Conservation (phyloP, 2,888 invertebrate species). For the Allolobophora icterica region DNA sequence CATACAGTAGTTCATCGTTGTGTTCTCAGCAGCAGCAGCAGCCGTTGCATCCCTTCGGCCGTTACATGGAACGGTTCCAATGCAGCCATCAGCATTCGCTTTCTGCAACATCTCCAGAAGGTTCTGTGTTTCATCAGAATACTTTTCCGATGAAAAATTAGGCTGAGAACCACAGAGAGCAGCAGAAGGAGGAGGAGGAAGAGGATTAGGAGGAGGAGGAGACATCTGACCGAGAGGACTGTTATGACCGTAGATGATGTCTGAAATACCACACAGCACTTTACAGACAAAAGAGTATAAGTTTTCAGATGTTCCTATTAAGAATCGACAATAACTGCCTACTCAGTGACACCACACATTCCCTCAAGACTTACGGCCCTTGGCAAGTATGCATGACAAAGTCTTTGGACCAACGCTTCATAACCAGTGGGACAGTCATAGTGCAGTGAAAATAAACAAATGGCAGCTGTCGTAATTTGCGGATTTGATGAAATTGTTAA, state of each 20-base stretch:
- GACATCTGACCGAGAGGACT: not conserved
- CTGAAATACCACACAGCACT: not conserved
- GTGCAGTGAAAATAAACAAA: no score
- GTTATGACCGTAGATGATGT: slow-evolving; percentile 13
- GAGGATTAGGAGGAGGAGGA: not conserved
- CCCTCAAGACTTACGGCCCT: no score
- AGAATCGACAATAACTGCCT: no score
- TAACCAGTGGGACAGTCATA: no score
- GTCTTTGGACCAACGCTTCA: no score
- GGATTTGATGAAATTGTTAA: no score
- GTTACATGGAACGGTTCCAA: not conserved
- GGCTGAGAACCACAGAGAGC: not conserved
- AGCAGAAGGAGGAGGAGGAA: not conserved
- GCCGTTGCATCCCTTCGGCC: not conserved
- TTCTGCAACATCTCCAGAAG: slow-evolving; percentile 24
- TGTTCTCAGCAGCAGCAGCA: not conserved
- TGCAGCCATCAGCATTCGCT: not conserved
- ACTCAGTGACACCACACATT: no score
- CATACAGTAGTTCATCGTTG: not conserved
- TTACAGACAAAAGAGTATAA: no score
- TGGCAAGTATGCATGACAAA: no score
- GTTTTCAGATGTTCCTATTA: not conserved
- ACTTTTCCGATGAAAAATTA: not conserved
- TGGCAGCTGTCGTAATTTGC: no score
- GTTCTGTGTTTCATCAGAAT: slow-evolving; percentile 15